Percentiles rank a stretch among this genome's conserved stretches.
These are phyloP conservation scores for Ornithoptera alexandrae DNA, from an alignment of 2,888 invertebrate species.

Conservation along the genomic window DNA sequence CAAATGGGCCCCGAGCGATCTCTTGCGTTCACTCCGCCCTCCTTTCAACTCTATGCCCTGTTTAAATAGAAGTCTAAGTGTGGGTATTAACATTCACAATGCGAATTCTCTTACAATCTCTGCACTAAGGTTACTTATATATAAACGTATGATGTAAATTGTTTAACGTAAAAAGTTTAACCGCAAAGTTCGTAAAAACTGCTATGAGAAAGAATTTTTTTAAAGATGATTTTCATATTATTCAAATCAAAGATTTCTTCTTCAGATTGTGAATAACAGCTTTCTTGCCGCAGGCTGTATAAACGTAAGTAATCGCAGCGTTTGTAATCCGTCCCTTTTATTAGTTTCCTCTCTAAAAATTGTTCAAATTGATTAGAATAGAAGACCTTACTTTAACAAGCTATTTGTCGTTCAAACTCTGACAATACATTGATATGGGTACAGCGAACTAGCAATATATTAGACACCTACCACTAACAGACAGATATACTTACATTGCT, in stretches of 20 bases:
- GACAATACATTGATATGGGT: neutral
- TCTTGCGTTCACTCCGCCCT: constrained; percentile 6
- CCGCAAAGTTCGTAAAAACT: neutral
- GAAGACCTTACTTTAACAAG: too few species aligned
- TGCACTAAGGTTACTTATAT: neutral
- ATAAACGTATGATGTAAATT: neutral
- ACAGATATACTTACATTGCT: too few species aligned
- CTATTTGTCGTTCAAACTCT: neutral
- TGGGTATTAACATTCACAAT: neutral
- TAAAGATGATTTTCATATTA: too few species aligned
- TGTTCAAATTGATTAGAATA: too few species aligned
- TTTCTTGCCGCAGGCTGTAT: too few species aligned
- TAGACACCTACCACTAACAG: neutral
- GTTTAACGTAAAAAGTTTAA: neutral
- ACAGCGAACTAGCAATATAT: neutral
- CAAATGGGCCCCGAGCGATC: constrained; percentile 26
- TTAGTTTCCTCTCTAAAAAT: too few species aligned
- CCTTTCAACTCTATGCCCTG: constrained; percentile 16
- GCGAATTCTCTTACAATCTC: neutral
- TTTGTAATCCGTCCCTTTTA: too few species aligned
- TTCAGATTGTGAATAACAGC: too few species aligned
- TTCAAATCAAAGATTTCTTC: too few species aligned
- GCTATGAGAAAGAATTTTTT: too few species aligned
- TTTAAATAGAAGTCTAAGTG: constrained; percentile 15
- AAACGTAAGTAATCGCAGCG: too few species aligned